These are phyloP conservation scores for Lycopodina hypogea DNA, from an alignment of 37 sponge, comb jelly and placozoan genomes.

Conservation along the genomic window DNA sequence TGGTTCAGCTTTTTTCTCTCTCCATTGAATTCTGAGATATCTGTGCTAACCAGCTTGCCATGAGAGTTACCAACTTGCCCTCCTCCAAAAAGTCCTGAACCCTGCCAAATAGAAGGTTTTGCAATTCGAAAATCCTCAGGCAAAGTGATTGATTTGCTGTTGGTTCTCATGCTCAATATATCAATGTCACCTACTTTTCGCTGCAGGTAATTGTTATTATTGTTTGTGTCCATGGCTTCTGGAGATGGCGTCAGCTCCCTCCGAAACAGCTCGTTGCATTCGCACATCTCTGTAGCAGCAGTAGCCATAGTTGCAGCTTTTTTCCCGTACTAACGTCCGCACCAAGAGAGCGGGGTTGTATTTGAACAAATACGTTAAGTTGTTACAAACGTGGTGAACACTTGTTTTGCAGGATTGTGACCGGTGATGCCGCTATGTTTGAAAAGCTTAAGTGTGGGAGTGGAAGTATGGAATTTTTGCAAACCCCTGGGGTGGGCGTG, in stretches of 20 bases:
- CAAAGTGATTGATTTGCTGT: neutral
- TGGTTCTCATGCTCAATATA: neutral
- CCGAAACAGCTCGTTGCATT: neutral
- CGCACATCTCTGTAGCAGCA: neutral
- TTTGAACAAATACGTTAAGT: too few relatives aligned
- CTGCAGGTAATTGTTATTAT: constrained; percentile 17
- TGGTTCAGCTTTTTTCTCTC: neutral
- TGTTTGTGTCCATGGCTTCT: constrained; percentile 43
- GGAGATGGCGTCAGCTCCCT: neutral
- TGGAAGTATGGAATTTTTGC: too few relatives aligned
- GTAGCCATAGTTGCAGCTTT: neutral
- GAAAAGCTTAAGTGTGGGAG: too few relatives aligned
- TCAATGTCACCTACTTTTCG: neutral
- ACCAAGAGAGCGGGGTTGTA: neutral
- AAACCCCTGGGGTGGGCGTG: too few relatives aligned
- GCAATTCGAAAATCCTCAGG: too few relatives aligned
- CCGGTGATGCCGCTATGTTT: too few relatives aligned
- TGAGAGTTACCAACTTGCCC: too few relatives aligned
- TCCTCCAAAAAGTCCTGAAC: neutral
- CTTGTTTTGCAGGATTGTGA: too few relatives aligned
- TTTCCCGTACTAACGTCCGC: neutral
- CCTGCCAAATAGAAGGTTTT: too few relatives aligned
- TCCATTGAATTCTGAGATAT: neutral
- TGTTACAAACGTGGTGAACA: too few relatives aligned
- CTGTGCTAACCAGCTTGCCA: too few relatives aligned